phyloP scores from a whole-genome alignment of 2,888 invertebrate species.

The Biston stratarius region DNA sequence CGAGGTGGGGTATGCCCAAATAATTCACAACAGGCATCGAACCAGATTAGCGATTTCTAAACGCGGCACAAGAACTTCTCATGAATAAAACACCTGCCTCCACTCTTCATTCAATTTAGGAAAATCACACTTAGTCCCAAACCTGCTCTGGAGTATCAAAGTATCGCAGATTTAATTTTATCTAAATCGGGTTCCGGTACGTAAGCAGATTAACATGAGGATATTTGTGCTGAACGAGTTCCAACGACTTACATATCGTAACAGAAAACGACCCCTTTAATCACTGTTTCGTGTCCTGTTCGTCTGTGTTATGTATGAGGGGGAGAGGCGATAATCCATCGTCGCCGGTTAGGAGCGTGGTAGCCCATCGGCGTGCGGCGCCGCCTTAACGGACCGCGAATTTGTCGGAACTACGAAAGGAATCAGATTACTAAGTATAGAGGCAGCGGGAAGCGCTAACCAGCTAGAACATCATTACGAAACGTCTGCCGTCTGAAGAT shows the following conservation, averaged over 20 bases:
- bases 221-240: conserved; percentile 55
- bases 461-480: conserved; percentile 71
- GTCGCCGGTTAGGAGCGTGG: conserved; percentile 57
- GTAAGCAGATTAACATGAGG: conserved; percentile 62
- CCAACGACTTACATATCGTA: conserved; percentile 59
- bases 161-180: conserved; percentile 51
- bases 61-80: conserved; percentile 41
- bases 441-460: conserved; percentile 74
- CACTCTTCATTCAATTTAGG: conserved; percentile 59
- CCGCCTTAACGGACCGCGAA: conserved; percentile 78
- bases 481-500: conserved; percentile 56
- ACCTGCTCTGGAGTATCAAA: conserved; percentile 53
- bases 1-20: conserved; percentile 25
- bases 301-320: conserved; percentile 48
- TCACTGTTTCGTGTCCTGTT: conserved; percentile 55
- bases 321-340: conserved; percentile 63
- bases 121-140: conserved; percentile 57
- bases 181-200: conserved; percentile 49
- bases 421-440: conserved; percentile 75
- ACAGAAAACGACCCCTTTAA: conserved; percentile 64
- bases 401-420: conserved; percentile 81
- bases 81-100: conserved; percentile 60
- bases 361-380: conserved; percentile 59
- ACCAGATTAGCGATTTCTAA: conserved; percentile 40
- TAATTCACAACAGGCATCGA: conserved; percentile 51